These are phyloP conservation scores for Drosophila mayaguana DNA, from an alignment of 2,888 invertebrate species.

Conservation along the genomic window DNA sequence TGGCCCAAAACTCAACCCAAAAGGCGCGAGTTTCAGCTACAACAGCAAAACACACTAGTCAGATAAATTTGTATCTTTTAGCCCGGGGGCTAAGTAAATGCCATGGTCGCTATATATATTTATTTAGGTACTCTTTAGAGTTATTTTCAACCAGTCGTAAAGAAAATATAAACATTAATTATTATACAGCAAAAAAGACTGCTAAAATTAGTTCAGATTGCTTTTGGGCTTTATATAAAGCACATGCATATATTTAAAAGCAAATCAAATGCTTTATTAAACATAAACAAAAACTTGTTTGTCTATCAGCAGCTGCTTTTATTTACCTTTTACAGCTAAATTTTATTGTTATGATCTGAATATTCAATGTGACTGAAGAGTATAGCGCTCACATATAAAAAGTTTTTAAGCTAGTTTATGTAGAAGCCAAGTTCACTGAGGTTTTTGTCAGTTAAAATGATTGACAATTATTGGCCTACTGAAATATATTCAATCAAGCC, in stretches of 20 bases:
- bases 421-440: too few relatives aligned
- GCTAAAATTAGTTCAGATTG: neutral
- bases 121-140: conserved; percentile 30
- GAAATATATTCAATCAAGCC: too few relatives aligned
- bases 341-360: neutral
- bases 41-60: conserved; percentile 8
- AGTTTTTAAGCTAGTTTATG: too few relatives aligned
- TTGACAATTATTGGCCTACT: too few relatives aligned
- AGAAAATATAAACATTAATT: conserved; percentile 29
- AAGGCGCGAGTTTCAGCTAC: conserved; percentile 21
- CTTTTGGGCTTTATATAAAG: neutral
- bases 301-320: neutral
- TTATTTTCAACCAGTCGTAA: conserved; percentile 22
- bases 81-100: conserved; percentile 23
- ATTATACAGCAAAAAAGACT: neutral
- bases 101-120: conserved; percentile 12
- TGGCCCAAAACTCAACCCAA: conserved; percentile 32
- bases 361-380: neutral
- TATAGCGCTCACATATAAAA: too few relatives aligned
- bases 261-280: neutral
- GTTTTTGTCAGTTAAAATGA: too few relatives aligned
- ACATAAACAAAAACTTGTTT: conserved; percentile 4
- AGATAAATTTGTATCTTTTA: conserved; percentile 48
- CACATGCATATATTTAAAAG: conserved; percentile 1
- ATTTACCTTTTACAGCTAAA: neutral